Evolutionary conservation across 2,797 vertebrate species (phyloP), one percentile per base, ranked within the genome.

Genomic region (Pteronotus mesoamericanus): DNA sequence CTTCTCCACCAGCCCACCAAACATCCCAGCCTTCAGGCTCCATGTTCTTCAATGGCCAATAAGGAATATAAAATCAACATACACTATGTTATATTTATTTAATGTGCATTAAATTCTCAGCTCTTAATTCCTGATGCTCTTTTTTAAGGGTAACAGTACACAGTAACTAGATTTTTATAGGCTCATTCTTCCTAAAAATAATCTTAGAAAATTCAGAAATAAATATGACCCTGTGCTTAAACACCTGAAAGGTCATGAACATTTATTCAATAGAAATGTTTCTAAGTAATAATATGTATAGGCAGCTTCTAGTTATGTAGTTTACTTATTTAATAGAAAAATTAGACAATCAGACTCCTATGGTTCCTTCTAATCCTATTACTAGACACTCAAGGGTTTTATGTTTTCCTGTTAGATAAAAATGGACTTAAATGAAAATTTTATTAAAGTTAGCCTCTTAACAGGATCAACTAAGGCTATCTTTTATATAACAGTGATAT

Each of bases 161-260:
- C 24, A 89, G 68, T 59, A 42, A 71, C 42, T 89, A 68, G 19
- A 78, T 29, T 89, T 74, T 88, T 64, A 69, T 44, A 44, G 29
- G 29, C 5, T 86, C 6, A 34, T 92, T 79, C 57, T 89, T 93
- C 51, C 66, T 75, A 94, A 92, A 95, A 89, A 44, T 19, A 72
- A 95, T n/a, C 61, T 74, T 91, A 46, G 53, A 69, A 72, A 90
- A 75, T 78, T 94, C 48, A 78, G 26, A 94, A 94, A 53, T 79
- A 75, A 91, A 66, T 37, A 78, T 34, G 59, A 48, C 2, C 26
- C 22, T 59, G 44, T 74, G 72, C 19, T 89, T 86, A 90, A 68
- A 34, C 34, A 94, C 37, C 51, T 48, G 29, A 90, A 95, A 83
- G 11, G 39, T 84, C 34, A 48, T 7, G 18, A 37, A 79, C 82